These are phyloP conservation scores for Glaucopsyche alexis DNA, from an alignment of 2,888 invertebrate species.

Conservation along the genomic window DNA sequence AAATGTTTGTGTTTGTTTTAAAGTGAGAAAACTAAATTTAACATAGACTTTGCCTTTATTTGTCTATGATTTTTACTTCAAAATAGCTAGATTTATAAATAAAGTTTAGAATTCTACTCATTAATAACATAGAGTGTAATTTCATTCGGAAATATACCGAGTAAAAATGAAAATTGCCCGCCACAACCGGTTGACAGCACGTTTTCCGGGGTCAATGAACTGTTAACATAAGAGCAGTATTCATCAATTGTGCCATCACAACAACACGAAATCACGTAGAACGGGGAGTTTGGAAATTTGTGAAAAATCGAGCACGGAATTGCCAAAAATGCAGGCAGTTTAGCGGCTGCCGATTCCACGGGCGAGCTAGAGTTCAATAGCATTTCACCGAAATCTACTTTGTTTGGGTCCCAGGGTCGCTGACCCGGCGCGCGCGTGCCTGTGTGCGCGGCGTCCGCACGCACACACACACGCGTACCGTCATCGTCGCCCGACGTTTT, in stretches of 20 bases:
- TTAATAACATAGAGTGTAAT: conserved; percentile 14
- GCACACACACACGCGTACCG: conserved; percentile 60
- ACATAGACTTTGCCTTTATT: too few relatives aligned
- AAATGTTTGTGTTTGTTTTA: too few relatives aligned
- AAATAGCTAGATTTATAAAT: neutral
- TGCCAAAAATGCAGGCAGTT: conserved; percentile 62
- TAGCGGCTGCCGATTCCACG: conserved; percentile 60
- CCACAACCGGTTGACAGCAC: conserved; percentile 51
- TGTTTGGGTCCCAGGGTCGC: conserved; percentile 78
- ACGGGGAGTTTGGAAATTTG: conserved; percentile 38
- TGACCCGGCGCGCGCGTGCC: conserved; percentile 63
- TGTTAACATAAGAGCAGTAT: conserved; percentile 46
- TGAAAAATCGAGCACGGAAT: conserved; percentile 44
- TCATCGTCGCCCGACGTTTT: conserved; percentile 54
- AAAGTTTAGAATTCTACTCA: neutral
- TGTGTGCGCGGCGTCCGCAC: conserved; percentile 62
- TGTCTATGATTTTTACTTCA: too few relatives aligned
- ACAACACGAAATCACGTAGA: conserved; percentile 23
- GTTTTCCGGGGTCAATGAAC: conserved; percentile 69
- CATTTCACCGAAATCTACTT: conserved; percentile 79
- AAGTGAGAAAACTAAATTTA: too few relatives aligned
- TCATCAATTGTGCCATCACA: conserved; percentile 33
- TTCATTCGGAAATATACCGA: conserved; percentile 33
- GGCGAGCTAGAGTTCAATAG: conserved; percentile 76
- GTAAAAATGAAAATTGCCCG: conserved; percentile 36